Evolutionary conservation across 1,140 invertebrate genomes (phyloP).

Genomic region (Lamellibrachia luymesi): DNA sequence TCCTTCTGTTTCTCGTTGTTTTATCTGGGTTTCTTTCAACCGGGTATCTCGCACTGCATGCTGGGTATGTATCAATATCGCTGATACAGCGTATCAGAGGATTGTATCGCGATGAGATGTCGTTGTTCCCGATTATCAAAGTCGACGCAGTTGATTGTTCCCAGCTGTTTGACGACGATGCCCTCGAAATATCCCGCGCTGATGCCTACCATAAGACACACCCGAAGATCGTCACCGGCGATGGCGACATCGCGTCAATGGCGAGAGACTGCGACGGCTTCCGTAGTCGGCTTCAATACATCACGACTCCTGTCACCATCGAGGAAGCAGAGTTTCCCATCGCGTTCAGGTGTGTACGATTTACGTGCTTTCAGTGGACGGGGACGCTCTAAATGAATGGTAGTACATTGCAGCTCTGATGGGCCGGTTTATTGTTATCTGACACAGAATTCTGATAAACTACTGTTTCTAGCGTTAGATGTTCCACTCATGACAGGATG

Average conservation of each 20-base stretch:
- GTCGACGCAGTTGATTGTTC: constrained; percentile 21
- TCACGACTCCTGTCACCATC: neutral
- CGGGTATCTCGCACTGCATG: neutral
- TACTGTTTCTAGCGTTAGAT: neutral
- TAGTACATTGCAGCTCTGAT: neutral
- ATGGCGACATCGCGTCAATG: neutral
- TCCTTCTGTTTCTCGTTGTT: neutral
- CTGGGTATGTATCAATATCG: neutral
- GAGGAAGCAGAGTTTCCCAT: constrained; percentile 26
- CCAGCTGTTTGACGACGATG: constrained; percentile 16
- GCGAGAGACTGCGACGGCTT: constrained; percentile 4
- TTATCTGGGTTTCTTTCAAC: neutral
- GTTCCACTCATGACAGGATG: neutral
- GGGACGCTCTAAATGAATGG: neutral
- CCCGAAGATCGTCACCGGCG: neutral
- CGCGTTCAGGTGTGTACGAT: constrained; percentile 19
- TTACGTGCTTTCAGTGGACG: neutral
- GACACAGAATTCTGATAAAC: neutral
- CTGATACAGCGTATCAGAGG: neutral
- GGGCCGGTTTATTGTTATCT: neutral
- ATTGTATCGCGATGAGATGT: neutral
- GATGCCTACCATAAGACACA: neutral
- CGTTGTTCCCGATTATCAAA: constrained; percentile 21
- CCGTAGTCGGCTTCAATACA: neutral
- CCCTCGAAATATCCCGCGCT: neutral